A percentile compares a stretch with the other conserved stretches of the same genome.
Evolutionary conservation across 2,888 invertebrate species (phyloP).

Genomic region (Drosophila atripex): DNA sequence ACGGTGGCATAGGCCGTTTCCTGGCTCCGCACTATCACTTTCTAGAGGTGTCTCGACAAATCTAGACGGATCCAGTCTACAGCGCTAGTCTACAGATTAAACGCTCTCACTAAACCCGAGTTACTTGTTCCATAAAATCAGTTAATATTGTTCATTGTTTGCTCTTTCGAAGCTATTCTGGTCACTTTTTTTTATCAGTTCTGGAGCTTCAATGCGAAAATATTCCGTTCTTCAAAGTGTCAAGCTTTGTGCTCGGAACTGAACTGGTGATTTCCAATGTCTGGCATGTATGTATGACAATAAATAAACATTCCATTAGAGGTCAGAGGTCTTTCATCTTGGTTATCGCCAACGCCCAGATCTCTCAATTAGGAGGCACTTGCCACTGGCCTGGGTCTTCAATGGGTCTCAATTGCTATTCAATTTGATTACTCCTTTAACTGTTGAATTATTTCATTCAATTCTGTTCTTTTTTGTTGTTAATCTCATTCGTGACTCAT

Average conservation of each 20-base stretch:
- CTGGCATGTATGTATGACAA: constrained; percentile 10
- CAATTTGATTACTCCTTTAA: background rate
- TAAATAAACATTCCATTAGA: constrained; percentile 35
- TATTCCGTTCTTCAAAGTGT: background rate
- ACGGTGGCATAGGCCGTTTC: constrained; percentile 29
- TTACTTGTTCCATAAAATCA: background rate
- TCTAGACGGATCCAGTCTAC: background rate
- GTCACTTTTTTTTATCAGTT: constrained; percentile 1
- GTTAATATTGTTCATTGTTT: background rate
- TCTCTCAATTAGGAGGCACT: constrained; percentile 25
- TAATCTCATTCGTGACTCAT: background rate
- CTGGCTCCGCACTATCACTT: background rate
- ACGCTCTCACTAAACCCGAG: background rate
- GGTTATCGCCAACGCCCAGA: constrained; percentile 37
- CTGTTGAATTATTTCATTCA: background rate
- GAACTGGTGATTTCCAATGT: constrained; percentile 22
- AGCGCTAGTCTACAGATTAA: background rate
- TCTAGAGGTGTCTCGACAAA: too few relatives aligned
- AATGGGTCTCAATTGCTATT: background rate
- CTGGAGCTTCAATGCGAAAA: background rate
- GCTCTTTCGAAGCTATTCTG: background rate
- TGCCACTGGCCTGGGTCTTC: background rate
- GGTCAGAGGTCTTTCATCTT: constrained; percentile 37
- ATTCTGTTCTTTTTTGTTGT: too few relatives aligned
- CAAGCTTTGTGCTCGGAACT: background rate